Conservation (phyloP, 2,113 vertebrate genomes). For the Malaclemys terrapin region DNA sequence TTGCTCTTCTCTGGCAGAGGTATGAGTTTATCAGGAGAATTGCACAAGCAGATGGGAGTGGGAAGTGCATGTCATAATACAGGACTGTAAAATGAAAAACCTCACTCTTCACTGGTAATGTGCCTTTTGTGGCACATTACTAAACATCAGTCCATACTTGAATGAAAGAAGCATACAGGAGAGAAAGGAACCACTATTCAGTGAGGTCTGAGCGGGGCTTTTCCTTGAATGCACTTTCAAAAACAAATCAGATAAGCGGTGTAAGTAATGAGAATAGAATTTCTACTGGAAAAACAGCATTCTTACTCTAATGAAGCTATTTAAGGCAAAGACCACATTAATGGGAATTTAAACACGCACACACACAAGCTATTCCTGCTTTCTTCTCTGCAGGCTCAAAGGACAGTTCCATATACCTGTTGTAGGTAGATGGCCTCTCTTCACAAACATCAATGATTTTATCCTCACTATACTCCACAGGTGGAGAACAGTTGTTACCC, state of each 20-base stretch:
- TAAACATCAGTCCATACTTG: conserved; percentile 12
- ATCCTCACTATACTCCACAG: background rate
- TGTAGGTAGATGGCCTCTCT: background rate
- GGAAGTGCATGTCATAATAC: conserved; percentile 5
- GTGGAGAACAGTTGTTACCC: background rate
- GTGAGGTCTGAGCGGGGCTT: background rate
- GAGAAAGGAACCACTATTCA: background rate
- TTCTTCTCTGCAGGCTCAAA: background rate
- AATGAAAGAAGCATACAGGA: background rate
- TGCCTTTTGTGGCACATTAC: conserved; percentile 53
- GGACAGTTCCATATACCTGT: background rate
- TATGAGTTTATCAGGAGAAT: conserved; percentile 29
- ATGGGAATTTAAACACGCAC: background rate
- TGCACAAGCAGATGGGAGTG: conserved; percentile 46
- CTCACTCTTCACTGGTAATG: conserved; percentile 41
- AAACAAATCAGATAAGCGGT: background rate
- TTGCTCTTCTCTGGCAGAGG: conserved; percentile 20
- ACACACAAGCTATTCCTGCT: background rate
- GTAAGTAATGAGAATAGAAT: background rate
- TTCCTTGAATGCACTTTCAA: background rate
- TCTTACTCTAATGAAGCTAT: background rate
- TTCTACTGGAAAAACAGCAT: background rate
- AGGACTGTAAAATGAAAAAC: conserved; percentile 47
- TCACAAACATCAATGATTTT: background rate
- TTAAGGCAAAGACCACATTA: background rate